These are phyloP conservation scores for Xestia sexstrigata DNA, from an alignment of 2,888 invertebrate genomes.

Conservation along the genomic window DNA sequence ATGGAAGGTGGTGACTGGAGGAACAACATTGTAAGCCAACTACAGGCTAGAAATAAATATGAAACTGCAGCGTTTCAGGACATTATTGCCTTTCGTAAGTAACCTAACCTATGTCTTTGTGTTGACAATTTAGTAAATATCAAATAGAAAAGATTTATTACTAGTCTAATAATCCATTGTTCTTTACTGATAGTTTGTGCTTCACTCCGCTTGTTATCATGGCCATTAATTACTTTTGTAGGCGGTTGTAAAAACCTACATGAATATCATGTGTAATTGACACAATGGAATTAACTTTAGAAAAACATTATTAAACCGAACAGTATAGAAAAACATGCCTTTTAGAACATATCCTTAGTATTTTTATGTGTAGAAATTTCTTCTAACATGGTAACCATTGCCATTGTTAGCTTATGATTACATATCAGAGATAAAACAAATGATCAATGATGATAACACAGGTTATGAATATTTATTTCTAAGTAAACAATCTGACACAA, in stretches of 20 bases:
- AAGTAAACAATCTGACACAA: constrained; percentile 37
- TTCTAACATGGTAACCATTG: constrained; percentile 9
- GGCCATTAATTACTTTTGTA: constrained; percentile 43
- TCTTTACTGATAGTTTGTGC: constrained; percentile 52
- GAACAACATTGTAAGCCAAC: constrained; percentile 92
- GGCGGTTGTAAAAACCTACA: constrained; percentile 56
- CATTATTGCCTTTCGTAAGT: constrained; percentile 95
- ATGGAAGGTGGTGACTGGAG: constrained; percentile 92
- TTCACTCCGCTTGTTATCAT: constrained; percentile 56
- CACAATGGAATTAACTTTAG: constrained; percentile 18
- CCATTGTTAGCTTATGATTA: constrained; percentile 42
- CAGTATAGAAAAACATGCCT: constrained; percentile 1
- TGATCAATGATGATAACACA: constrained; percentile 48
- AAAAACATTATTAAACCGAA: constrained; percentile 3
- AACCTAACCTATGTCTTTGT: constrained; percentile 81
- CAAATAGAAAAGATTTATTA: constrained; percentile 65
- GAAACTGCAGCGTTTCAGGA: constrained; percentile 95
- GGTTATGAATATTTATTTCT: constrained; percentile 41
- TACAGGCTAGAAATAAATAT: constrained; percentile 94
- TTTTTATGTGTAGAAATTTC: constrained; percentile 12
- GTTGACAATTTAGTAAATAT: constrained; percentile 68
- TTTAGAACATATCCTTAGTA: background rate
- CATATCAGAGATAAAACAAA: constrained; percentile 55
- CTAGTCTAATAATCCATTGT: constrained; percentile 68
- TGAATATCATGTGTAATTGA: constrained; percentile 33